phyloP scores from a whole-genome alignment of 1,140 invertebrate genomes.

The Augochlora pura region DNA sequence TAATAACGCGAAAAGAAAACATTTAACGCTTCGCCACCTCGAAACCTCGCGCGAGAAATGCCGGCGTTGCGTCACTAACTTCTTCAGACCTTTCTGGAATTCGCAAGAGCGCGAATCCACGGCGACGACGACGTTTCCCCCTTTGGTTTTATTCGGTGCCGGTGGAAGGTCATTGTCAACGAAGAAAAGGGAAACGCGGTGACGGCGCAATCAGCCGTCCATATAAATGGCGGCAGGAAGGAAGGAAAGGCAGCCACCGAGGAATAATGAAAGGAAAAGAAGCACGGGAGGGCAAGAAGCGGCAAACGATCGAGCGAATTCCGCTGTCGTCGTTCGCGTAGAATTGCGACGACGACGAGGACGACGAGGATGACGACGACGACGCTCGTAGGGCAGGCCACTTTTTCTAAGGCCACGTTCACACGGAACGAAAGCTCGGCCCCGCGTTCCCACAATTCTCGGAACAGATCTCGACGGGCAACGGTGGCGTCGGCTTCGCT shows the following conservation, averaged over 20 bases:
- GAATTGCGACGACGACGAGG: conserved; percentile 8
- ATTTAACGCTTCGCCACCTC: too few species aligned
- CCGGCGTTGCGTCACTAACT: background rate
- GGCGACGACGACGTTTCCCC: background rate
- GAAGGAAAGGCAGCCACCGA: conserved; percentile 22
- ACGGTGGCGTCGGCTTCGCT: background rate
- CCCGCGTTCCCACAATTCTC: conserved; percentile 9
- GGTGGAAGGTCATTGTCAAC: conserved; percentile 51
- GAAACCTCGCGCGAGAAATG: background rate
- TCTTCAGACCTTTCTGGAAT: background rate
- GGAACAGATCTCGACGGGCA: conserved; percentile 2
- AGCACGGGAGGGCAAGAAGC: conserved; percentile 25
- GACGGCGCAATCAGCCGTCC: conserved; percentile 10
- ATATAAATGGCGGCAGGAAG: conserved; percentile 29
- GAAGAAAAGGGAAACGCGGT: conserved; percentile 29
- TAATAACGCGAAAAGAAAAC: too few species aligned
- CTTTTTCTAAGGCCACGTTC: conserved; percentile 51
- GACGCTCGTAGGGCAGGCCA: conserved; percentile 36
- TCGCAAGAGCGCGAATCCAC: background rate
- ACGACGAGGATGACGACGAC: background rate
- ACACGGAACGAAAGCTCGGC: conserved; percentile 22
- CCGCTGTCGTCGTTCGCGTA: conserved; percentile 25
- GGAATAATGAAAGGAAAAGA: conserved; percentile 48
- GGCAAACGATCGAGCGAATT: conserved; percentile 40
- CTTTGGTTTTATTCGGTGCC: background rate